Evolutionary conservation across 2,113 vertebrate genomes (phyloP).

Genomic region (Suricata suricatta): DNA sequence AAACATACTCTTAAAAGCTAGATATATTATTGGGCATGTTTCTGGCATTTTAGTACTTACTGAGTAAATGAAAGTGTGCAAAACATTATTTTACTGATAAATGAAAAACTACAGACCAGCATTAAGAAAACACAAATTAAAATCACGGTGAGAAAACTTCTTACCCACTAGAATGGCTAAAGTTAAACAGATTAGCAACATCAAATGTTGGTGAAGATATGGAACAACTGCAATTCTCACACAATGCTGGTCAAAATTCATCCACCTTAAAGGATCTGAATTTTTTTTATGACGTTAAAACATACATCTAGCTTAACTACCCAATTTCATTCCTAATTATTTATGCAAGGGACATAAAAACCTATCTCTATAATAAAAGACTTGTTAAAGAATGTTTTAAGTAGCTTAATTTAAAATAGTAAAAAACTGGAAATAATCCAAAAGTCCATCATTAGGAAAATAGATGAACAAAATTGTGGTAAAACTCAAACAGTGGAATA

Average conservation of each 20-base stretch:
- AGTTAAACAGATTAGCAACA: background rate
- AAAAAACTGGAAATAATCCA: background rate
- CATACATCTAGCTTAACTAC: background rate
- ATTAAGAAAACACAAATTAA: conserved; percentile 30
- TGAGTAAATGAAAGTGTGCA: background rate
- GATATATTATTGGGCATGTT: background rate
- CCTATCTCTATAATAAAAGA: background rate
- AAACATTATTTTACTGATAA: conserved; percentile 21
- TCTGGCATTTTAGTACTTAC: background rate
- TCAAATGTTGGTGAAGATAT: background rate
- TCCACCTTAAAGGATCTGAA: background rate
- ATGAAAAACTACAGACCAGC: background rate
- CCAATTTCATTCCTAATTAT: conserved; percentile 1
- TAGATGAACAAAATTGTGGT: background rate
- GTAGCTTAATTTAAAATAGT: background rate
- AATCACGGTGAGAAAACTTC: background rate
- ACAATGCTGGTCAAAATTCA: background rate
- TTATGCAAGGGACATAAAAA: background rate
- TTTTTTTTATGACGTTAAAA: conserved; percentile 35
- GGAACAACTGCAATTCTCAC: background rate
- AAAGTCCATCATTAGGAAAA: conserved; percentile 25
- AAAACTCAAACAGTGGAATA: background rate
- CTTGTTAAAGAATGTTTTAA: conserved; percentile 18
- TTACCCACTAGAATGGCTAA: background rate
- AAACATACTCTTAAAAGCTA: conserved; percentile 13